A percentile compares a stretch with the other conserved stretches of the same genome.
Evolutionary conservation across 1,140 invertebrate species (phyloP).

Genomic region (Lysiphlebus fabarum): DNA sequence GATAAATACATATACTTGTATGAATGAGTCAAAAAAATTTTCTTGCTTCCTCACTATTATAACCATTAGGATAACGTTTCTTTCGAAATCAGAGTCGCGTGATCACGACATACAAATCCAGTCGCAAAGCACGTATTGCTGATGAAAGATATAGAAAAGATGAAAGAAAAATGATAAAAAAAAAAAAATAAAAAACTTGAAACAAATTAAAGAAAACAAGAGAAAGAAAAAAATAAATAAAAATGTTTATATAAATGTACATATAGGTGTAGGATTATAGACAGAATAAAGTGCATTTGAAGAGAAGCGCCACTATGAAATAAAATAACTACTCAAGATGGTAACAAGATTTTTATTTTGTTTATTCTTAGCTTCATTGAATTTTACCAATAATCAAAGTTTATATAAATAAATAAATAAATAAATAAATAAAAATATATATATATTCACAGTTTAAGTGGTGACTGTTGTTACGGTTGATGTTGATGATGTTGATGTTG

Average conservation of each 20-base stretch:
- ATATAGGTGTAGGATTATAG: too few relatives aligned
- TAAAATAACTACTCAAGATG: slow-evolving; percentile 15
- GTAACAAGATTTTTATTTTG: slow-evolving; percentile 8
- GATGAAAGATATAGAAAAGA: neutral
- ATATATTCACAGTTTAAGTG: too few relatives aligned
- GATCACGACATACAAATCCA: slow-evolving; percentile 20
- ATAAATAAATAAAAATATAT: too few relatives aligned
- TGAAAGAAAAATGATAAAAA: slow-evolving; percentile 10
- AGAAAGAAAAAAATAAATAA: slow-evolving; percentile 1
- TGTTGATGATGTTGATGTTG: too few relatives aligned
- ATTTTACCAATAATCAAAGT: too few relatives aligned
- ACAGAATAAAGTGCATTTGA: slow-evolving; percentile 3
- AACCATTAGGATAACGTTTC: slow-evolving; percentile 4
- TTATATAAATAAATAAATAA: too few relatives aligned
- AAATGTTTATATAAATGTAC: neutral
- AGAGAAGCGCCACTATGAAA: slow-evolving; percentile 21
- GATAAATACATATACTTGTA: too few relatives aligned
- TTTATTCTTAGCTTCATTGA: too few relatives aligned
- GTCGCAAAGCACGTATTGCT: slow-evolving; percentile 7
- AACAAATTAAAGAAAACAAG: neutral
- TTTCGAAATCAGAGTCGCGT: slow-evolving; percentile 19
- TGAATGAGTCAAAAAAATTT: too few relatives aligned
- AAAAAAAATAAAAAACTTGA: too few relatives aligned
- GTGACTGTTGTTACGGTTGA: too few relatives aligned
- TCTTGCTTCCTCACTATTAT: neutral